Evolutionary conservation across 2,113 vertebrate species (phyloP).

Genomic region (Speoplatyrhinus poulsoni): DNA sequence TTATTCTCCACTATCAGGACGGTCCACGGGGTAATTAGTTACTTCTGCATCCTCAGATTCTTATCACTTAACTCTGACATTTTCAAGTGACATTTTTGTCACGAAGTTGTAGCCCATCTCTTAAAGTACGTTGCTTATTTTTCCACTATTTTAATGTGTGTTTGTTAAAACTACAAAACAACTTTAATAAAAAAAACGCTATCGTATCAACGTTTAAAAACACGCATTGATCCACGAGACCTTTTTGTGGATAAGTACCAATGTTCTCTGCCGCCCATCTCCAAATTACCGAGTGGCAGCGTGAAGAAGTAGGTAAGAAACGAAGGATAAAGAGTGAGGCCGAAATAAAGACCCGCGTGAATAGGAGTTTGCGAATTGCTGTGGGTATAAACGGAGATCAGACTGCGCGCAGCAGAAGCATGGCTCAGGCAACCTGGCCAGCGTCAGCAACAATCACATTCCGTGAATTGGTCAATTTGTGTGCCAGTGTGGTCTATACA

Average conservation of each 20-base stretch:
- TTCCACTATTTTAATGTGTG: not conserved
- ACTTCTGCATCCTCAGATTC: slow-evolving; percentile 68
- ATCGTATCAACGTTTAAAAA: slow-evolving; percentile 9
- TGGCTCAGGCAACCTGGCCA: slow-evolving; percentile 62
- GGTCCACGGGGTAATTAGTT: slow-evolving; percentile 77
- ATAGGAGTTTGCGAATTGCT: slow-evolving; percentile 27
- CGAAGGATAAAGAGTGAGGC: slow-evolving; percentile 20
- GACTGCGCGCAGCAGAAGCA: slow-evolving; percentile 29
- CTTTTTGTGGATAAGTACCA: slow-evolving; percentile 35
- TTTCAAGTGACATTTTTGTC: slow-evolving; percentile 61
- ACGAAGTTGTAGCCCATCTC: slow-evolving; percentile 5
- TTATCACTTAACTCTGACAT: slow-evolving; percentile 66
- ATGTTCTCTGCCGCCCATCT: slow-evolving; percentile 37
- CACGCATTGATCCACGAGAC: not conserved
- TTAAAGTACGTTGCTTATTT: not conserved
- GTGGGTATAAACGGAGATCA: slow-evolving; percentile 27
- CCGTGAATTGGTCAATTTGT: slow-evolving; percentile 27
- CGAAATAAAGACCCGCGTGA: slow-evolving; percentile 23
- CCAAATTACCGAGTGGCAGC: slow-evolving; percentile 23
- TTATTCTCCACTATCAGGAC: slow-evolving; percentile 76
- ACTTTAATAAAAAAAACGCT: slow-evolving; percentile 14
- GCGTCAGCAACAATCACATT: slow-evolving; percentile 52
- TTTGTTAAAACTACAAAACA: slow-evolving; percentile 22
- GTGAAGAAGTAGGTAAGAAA: slow-evolving; percentile 16
- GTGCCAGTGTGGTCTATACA: not conserved